Percentiles rank a stretch among this genome's conserved stretches.
Conservation (phyloP, 2,113 vertebrate species). For the Corvus moneduloides region DNA sequence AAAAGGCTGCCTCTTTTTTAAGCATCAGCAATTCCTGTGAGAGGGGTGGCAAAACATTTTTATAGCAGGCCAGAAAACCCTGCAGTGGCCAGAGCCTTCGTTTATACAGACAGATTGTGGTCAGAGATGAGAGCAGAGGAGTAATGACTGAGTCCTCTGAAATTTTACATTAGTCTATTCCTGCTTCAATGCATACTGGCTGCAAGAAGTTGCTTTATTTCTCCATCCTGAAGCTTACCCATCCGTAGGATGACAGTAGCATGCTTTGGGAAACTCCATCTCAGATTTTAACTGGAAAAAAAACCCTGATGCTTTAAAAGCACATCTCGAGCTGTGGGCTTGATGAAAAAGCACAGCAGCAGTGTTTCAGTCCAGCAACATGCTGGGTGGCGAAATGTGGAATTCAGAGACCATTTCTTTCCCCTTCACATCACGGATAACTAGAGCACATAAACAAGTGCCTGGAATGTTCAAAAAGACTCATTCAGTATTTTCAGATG, state of each 20-base stretch:
- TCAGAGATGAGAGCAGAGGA: neutral
- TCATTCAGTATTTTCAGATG: neutral
- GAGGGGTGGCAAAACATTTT: neutral
- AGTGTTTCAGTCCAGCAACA: rapidly evolving
- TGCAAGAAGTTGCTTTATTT: neutral
- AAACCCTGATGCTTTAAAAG: neutral
- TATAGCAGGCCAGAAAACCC: constrained; percentile 7
- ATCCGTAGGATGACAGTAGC: neutral
- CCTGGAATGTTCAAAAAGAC: neutral
- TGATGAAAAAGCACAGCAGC: neutral
- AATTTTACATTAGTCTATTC: neutral
- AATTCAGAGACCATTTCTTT: neutral
- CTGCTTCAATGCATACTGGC: neutral
- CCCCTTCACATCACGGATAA: neutral
- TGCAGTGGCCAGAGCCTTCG: neutral
- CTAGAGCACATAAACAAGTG: neutral
- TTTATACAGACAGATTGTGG: constrained; percentile 16
- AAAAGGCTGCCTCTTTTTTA: constrained; percentile 15
- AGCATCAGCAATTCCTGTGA: neutral
- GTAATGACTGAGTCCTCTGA: constrained; percentile 13
- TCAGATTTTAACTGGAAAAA: neutral
- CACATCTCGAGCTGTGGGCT: neutral
- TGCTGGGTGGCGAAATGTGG: neutral
- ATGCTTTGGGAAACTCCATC: neutral
- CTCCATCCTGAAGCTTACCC: neutral